Base-by-base conservation (phyloP, 2,888 invertebrate species). In the Zaprionus bogoriensis region DNA sequence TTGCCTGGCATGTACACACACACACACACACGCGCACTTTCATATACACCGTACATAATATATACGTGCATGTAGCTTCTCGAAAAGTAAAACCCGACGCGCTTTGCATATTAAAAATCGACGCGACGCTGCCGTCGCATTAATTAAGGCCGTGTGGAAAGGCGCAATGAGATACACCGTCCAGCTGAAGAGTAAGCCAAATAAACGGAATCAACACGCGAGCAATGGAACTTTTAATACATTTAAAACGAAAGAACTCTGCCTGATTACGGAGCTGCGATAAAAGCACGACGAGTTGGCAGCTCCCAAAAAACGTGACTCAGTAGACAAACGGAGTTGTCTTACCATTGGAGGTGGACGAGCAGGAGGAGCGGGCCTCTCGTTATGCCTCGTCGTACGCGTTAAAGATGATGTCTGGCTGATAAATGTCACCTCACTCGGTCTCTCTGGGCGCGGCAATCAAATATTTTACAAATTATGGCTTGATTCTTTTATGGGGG, bases 391-490 rank as follows among this genome's bases (percentile, higher is more conserved):
- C 47, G 50, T 39, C 74, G 66, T 77, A 73, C 70, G 48, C 47
- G 59, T 3, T 44, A 47, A 41, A 58, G 73, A 70, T 71, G 58
- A 58, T 63, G 50, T 77, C 55, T 73, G 67, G 14, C 74, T 64
- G 81, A 80, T 80, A 83, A 80, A 67, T 65, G 66, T 73, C 72
- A 66, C 69, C 60, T 79, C 59, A 42, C 48, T 46, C 19, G 44
- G 12, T 39, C 44, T 45, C 53, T 36, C 55, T 60, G 75, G 80
- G 78, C 74, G 78, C 66, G 84, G 76, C 84, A 68, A 74, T 74
- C 64, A 79, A 70, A 81, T 70, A 75, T 76, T 59, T 78, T 67
- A 80, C 77, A 80, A 77, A 80, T 75, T 83, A 75, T 58, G 58
- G 28, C 76, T 70, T 36, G 58, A 59, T 72, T 50, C 48, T 53